Evolutionary conservation across 2,888 invertebrate genomes (phyloP).

Genomic region (Sesamia inferens): DNA sequence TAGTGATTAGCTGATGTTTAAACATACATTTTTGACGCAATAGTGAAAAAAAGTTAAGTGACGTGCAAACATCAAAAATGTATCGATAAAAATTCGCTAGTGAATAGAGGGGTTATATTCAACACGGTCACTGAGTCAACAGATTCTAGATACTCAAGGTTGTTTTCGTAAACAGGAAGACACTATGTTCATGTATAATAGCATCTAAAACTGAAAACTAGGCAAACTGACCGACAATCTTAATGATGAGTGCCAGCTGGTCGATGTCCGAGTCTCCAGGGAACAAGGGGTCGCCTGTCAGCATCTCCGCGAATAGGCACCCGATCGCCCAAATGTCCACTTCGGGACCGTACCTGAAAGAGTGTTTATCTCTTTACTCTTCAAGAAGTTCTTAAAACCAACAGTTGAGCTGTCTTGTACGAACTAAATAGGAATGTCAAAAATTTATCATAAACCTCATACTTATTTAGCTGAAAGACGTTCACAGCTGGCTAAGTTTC

Average conservation of each 20-base stretch:
- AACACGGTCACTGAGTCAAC: too few relatives aligned
- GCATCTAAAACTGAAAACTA: background rate
- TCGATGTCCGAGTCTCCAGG: constrained; percentile 97
- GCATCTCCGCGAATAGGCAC: constrained; percentile 95
- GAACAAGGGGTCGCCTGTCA: constrained; percentile 96
- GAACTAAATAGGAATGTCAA: too few relatives aligned
- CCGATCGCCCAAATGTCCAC: constrained; percentile 97
- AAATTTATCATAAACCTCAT: background rate
- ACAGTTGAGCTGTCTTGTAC: background rate
- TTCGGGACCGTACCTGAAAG: constrained; percentile 90
- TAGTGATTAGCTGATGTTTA: too few relatives aligned
- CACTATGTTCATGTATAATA: background rate
- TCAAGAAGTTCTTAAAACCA: background rate
- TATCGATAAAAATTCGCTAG: too few relatives aligned
- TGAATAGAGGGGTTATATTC: too few relatives aligned
- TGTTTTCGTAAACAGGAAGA: background rate
- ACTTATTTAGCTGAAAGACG: background rate
- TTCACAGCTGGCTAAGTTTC: background rate
- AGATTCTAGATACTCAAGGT: too few relatives aligned
- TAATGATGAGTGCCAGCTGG: constrained; percentile 95
- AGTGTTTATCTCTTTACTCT: background rate
- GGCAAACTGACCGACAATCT: constrained; percentile 91
- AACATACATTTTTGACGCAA: too few relatives aligned
- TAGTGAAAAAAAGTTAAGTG: too few relatives aligned
- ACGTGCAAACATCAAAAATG: too few relatives aligned